Conservation (phyloP, 2,113 vertebrate genomes). For the Amblyornis subalaris region DNA sequence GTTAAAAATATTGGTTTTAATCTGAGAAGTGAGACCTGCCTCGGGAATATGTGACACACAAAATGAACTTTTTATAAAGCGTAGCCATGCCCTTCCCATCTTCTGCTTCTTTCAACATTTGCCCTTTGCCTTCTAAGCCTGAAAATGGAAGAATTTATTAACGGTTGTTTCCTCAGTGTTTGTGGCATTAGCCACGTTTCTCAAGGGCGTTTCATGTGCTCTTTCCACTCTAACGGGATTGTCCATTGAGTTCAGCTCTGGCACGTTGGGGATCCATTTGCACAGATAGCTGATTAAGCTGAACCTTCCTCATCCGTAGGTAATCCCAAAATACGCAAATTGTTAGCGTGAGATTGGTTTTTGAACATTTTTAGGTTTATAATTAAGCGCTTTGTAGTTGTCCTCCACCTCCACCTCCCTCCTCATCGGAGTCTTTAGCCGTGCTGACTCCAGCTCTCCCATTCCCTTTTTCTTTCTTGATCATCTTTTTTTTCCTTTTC, state of each 20-base stretch:
- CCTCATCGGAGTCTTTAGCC: not conserved
- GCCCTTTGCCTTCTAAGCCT: conserved; percentile 45
- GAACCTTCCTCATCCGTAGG: conserved; percentile 54
- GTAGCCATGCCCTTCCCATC: not conserved
- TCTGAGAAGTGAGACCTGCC: not conserved
- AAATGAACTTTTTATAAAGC: not conserved
- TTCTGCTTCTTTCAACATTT: not conserved
- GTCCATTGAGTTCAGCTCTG: conserved; percentile 21
- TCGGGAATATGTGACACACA: not conserved
- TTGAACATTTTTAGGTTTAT: conserved; percentile 26
- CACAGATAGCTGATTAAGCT: conserved; percentile 49
- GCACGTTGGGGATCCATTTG: not conserved
- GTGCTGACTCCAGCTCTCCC: not conserved
- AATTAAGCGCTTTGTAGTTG: conserved; percentile 36
- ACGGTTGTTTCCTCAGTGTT: conserved; percentile 43
- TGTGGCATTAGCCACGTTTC: conserved; percentile 44
- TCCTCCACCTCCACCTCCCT: not conserved
- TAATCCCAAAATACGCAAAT: conserved; percentile 58
- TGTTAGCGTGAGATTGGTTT: conserved; percentile 36
- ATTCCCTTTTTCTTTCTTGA: not conserved
- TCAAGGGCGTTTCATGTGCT: conserved; percentile 52
- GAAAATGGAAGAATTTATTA: conserved; percentile 38
- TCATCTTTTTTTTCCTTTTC: not conserved
- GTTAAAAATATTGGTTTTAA: not conserved
- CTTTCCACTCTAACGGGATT: conserved; percentile 61